phyloP scores from a whole-genome alignment of 1,140 invertebrate genomes.

The Copidosoma floridanum region DNA sequence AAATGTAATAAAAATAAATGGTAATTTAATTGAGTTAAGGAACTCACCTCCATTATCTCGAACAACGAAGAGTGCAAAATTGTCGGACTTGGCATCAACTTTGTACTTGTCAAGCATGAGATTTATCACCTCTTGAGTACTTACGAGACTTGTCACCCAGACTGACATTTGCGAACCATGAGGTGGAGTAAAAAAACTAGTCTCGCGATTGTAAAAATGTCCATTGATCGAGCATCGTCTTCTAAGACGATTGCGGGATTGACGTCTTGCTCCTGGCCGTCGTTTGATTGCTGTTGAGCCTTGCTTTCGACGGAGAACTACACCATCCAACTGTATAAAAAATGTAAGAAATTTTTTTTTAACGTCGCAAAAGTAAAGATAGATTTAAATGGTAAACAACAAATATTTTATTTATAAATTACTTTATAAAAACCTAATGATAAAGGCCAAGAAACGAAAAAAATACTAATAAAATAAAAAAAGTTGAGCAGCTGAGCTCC shows the following conservation, averaged over 20 bases:
- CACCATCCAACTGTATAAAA: slow-evolving; percentile 52
- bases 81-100: slow-evolving; percentile 73
- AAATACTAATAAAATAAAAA: slow-evolving; percentile 25
- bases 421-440: slow-evolving; percentile 11
- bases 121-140: slow-evolving; percentile 79
- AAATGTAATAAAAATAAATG: too few relatives aligned
- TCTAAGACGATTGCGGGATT: slow-evolving; percentile 68
- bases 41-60: slow-evolving; percentile 76
- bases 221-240: slow-evolving; percentile 84
- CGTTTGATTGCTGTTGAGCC: slow-evolving; percentile 71
- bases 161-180: slow-evolving; percentile 83
- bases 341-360: too few relatives aligned
- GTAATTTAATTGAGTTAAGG: too few relatives aligned
- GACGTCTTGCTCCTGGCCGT: slow-evolving; percentile 65
- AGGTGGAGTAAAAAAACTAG: slow-evolving; percentile 82
- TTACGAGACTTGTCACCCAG: slow-evolving; percentile 79
- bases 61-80: slow-evolving; percentile 81
- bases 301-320: slow-evolving; percentile 50
- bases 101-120: slow-evolving; percentile 85
- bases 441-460: slow-evolving; percentile 29
- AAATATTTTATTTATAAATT: too few relatives aligned
- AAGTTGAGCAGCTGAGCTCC: slow-evolving; percentile 47
- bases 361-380: too few relatives aligned
- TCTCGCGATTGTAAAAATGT: slow-evolving; percentile 85
- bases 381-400: too few relatives aligned